Evolutionary conservation across 2,797 vertebrate species (phyloP).

Genomic region (Lerista edwardsae): DNA sequence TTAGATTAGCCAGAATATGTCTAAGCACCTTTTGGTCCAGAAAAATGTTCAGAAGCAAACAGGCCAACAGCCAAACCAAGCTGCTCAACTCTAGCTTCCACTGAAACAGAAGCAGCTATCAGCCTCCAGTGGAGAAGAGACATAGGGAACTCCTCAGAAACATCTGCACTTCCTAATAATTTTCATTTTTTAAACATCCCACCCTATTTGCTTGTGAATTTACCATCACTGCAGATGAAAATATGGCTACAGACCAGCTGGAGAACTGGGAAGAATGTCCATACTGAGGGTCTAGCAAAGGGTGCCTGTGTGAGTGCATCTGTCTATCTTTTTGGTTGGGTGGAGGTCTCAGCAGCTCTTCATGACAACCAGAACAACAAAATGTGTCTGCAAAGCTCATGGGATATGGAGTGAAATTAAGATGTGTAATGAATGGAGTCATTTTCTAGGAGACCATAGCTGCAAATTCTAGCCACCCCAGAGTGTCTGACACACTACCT

Average conservation of each 20-base stretch:
- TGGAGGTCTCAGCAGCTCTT: conserved; percentile 50
- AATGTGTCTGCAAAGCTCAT: conserved; percentile 48
- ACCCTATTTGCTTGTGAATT: background rate
- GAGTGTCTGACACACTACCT: background rate
- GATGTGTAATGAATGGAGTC: conserved; percentile 43
- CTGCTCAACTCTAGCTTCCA: background rate
- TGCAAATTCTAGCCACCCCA: conserved; percentile 31
- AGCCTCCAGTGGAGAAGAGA: background rate
- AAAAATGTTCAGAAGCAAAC: background rate
- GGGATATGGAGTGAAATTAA: conserved; percentile 52
- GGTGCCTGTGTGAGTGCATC: no score
- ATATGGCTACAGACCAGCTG: conserved; percentile 17
- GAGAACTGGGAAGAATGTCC: background rate
- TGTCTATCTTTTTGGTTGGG: conserved; percentile 30
- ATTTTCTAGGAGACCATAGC: conserved; percentile 37
- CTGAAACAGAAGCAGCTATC: accelerated
- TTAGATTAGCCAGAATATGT: background rate
- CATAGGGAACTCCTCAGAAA: background rate
- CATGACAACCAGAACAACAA: conserved; percentile 62
- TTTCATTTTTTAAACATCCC: background rate
- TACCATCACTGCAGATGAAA: conserved; percentile 22
- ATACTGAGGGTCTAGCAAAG: conserved; percentile 55
- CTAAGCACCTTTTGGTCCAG: background rate
- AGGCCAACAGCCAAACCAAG: background rate
- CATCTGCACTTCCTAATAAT: accelerated